Evolutionary conservation across 1,140 invertebrate genomes (phyloP).

Genomic region (Cyphomyrmex costatus): DNA sequence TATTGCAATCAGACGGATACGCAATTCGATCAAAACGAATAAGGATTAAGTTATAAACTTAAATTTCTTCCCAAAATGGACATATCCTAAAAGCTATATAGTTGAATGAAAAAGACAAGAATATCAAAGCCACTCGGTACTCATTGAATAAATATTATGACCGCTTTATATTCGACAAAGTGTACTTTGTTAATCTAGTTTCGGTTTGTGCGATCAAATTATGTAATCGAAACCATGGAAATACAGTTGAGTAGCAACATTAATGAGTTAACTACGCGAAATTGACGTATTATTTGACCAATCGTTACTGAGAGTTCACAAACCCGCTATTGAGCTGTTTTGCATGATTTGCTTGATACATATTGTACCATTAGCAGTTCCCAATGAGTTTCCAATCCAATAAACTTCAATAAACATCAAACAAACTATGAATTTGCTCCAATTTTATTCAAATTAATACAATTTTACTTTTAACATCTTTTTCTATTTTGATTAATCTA

Average conservation of each 20-base stretch:
- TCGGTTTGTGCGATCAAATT: conserved; percentile 7
- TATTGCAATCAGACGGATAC: background rate
- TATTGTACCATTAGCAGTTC: conserved; percentile 15
- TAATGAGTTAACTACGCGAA: conserved; percentile 39
- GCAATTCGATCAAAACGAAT: background rate
- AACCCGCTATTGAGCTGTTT: conserved; percentile 12
- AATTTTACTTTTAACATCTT: background rate
- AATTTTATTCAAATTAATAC: background rate
- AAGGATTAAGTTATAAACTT: background rate
- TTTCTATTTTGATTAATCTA: conserved; percentile 5
- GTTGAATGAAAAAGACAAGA: background rate
- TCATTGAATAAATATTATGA: background rate
- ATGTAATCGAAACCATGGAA: background rate
- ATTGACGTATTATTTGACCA: conserved; percentile 43
- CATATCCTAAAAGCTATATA: background rate
- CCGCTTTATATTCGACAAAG: background rate
- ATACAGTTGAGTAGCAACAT: conserved; percentile 16
- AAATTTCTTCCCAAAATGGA: background rate
- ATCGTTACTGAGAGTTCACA: background rate
- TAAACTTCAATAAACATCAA: background rate
- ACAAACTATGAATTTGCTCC: background rate
- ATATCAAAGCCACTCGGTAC: background rate
- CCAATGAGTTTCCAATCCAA: background rate
- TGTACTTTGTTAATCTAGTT: background rate
- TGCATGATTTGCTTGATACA: conserved; percentile 40